Evolutionary conservation across 2,113 vertebrate genomes (phyloP).

Genomic region (Neomonachus schauinslandi): DNA sequence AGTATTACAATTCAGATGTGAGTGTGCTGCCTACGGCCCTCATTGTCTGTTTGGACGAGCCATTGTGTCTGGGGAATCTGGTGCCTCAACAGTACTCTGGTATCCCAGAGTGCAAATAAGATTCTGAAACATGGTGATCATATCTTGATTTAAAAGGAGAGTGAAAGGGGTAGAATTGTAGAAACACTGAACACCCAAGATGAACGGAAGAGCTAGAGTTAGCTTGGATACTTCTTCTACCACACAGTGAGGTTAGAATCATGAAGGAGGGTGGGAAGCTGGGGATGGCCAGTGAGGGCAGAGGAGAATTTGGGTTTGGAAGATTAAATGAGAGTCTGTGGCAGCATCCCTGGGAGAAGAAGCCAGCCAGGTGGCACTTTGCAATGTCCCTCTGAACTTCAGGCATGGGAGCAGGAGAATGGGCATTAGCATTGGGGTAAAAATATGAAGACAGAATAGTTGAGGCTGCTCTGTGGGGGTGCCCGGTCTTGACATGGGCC

Average conservation of each 20-base stretch:
- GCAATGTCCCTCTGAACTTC: background rate
- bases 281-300: accelerated
- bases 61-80: background rate
- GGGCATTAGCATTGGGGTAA: background rate
- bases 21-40: background rate
- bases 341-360: background rate
- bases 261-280: background rate
- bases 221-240: background rate
- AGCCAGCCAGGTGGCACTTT: background rate
- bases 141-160: background rate
- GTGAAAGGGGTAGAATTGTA: background rate
- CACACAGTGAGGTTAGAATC: background rate
- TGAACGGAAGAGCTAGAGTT: background rate
- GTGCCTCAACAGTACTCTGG: background rate
- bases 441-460: background rate
- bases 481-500: background rate
- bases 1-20: background rate
- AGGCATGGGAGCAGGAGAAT: background rate
- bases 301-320: background rate
- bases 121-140: background rate
- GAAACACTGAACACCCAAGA: background rate
- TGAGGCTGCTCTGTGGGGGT: no score
- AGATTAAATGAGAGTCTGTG: background rate
- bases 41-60: background rate
- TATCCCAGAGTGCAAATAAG: background rate